Evolutionary conservation across 2,113 vertebrate genomes (phyloP), one percentile per base, ranked within the genome.

Genomic region (Benitochromis conjunctus): DNA sequence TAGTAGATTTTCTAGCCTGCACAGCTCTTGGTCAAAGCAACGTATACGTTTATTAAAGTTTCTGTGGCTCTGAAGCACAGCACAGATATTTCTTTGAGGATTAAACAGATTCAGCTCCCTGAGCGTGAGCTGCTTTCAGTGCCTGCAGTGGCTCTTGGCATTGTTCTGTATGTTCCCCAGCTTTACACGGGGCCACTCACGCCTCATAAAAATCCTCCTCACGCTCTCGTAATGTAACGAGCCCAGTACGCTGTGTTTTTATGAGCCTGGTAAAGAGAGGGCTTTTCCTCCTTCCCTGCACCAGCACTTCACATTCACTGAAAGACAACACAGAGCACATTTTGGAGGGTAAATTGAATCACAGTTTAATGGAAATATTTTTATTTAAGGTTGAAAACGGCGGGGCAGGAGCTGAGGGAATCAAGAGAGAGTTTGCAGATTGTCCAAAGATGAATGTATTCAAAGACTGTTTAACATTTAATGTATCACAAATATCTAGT

Each of bases 251-350:
- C 56, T 7, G 77, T 62, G 31, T 83, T 82, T 93, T 93, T 88
- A 93, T n/a, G 26, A 94, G 90, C 74, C 84, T 19, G 60, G 90
- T 89, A 86, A 89, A 80, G 21, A 78, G 69, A 83, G 60, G 53
- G 82, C n/a, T 85, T 85, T 91, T 74, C 51, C 77, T n/a, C 79
- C 79, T 81, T 77, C 11, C 6, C 62, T 36, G 53, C 29, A 62
- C 18, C 79, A 26, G 31, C 34, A 2, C n/a, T 6, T 21, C 43
- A 8, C 60, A 53, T 26, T 43, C 16, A 48, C 57, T 19, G 56
- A 26, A 41, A 82, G 51, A 86, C 46, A 66, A 62, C 12, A 4
- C 54, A 51, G 29, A 19, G 54, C 19, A 31, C 31, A 19, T 24
- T 83, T 74, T 69, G 56, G n/a, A 80, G 31, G 41, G 43, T 76